Conservation (phyloP, 2,113 vertebrate species). For the Syrmaticus mikado region DNA sequence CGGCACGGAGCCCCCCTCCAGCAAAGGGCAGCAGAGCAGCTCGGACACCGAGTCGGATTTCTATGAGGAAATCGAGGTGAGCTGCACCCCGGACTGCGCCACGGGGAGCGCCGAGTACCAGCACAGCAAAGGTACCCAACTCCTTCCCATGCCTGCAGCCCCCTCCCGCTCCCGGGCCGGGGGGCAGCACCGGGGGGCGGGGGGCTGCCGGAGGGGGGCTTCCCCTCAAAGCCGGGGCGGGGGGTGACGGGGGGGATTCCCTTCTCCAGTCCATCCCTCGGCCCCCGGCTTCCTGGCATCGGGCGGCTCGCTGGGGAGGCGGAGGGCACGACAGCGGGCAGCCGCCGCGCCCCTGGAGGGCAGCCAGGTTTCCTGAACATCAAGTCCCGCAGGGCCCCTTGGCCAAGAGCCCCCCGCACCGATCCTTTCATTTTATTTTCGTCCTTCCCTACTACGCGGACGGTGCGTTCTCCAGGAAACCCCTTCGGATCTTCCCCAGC, state of each 20-base stretch:
- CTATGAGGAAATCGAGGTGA: constrained; percentile 99
- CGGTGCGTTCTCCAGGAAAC: constrained; percentile 2
- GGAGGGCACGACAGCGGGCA: constrained; percentile 21
- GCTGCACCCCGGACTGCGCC: constrained; percentile 94
- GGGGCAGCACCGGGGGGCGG: neutral
- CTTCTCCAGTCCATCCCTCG: neutral
- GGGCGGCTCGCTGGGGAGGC: constrained; percentile 17
- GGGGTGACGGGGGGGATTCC: neutral
- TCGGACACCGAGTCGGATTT: constrained; percentile 98
- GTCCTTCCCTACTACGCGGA: neutral
- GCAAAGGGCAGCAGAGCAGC: constrained; percentile 91
- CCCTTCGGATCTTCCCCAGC: neutral
- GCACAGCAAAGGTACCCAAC: constrained; percentile 88
- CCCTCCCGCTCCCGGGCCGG: constrained; percentile 4
- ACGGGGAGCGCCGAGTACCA: constrained; percentile 90
- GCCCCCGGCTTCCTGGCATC: neutral
- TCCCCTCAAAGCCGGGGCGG: neutral
- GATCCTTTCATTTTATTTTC: neutral
- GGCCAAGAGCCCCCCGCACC: neutral
- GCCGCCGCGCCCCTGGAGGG: constrained; percentile 37
- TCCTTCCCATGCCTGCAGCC: constrained; percentile 55
- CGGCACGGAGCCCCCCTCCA: constrained; percentile 76
- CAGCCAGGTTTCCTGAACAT: constrained; percentile 34
- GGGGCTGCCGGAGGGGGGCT: neutral
- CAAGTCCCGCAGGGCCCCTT: neutral